Percentiles rank a stretch among this genome's conserved stretches.
These are phyloP conservation scores for Sylvilagus floridanus DNA, from an alignment of 2,797 vertebrate genomes.

Conservation along the genomic window DNA sequence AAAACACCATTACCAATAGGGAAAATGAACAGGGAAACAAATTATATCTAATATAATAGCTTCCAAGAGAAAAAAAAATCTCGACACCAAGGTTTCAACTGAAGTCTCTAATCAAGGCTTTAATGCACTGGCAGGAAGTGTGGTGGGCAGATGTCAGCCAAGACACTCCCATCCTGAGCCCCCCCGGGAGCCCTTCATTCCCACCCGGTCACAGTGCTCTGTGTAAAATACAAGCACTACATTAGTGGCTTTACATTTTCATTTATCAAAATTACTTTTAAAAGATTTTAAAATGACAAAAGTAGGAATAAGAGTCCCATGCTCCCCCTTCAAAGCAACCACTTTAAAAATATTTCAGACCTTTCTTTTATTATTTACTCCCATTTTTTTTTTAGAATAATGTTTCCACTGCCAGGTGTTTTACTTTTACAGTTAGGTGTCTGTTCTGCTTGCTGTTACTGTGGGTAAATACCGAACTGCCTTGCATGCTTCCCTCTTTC, in stretches of 20 bases:
- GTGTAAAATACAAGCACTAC: not conserved
- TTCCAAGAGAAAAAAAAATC: not conserved
- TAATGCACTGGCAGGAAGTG: no score
- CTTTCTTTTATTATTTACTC: not conserved
- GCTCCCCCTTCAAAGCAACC: not conserved
- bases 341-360: not conserved
- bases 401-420: not conserved
- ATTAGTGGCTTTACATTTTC: not conserved
- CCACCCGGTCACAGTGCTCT: not conserved
- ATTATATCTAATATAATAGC: not conserved
- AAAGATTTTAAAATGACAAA: conserved; percentile 9
- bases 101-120: not conserved
- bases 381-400: not conserved
- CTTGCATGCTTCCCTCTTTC: not conserved
- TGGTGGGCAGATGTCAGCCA: fast-evolving
- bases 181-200: no score
- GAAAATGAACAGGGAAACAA: not conserved
- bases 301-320: not conserved
- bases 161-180: no score
- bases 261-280: not conserved
- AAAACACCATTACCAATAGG: not conserved
- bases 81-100: not conserved
- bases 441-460: not conserved
- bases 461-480: not conserved
- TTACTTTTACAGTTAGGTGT: not conserved